These are phyloP conservation scores for Montipora capricornis DNA, from an alignment of 64 coral and sea anemone species.

Conservation along the genomic window DNA sequence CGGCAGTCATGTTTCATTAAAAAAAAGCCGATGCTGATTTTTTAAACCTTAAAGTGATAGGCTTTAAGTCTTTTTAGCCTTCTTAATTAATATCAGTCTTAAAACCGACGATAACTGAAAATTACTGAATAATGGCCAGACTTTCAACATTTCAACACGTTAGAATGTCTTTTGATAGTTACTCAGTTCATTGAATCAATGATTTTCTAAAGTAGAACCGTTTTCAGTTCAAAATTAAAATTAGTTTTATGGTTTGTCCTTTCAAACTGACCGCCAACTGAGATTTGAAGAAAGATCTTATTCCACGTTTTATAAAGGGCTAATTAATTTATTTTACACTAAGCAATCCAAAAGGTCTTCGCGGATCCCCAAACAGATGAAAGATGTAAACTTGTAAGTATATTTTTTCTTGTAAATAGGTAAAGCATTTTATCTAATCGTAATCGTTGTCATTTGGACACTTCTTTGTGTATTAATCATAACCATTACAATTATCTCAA, in stretches of 20 bases:
- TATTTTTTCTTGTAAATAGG: no score
- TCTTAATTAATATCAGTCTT: no score
- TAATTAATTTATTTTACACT: not conserved
- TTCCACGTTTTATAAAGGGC: conserved; percentile 2
- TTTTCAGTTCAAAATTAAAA: not conserved
- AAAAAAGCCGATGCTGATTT: no score
- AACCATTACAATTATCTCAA: no score
- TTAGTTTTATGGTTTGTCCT: not conserved
- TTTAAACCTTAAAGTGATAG: no score
- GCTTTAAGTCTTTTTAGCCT: no score
- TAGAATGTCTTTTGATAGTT: not conserved
- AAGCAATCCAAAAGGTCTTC: not conserved
- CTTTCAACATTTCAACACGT: not conserved
- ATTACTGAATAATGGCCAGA: not conserved
- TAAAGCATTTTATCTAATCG: no score
- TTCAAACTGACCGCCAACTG: not conserved
- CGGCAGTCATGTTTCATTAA: no score
- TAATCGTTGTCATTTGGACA: no score
- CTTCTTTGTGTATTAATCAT: no score
- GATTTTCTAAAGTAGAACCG: conserved; percentile 12
- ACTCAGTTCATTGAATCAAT: conserved; percentile 31
- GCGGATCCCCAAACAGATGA: no score
- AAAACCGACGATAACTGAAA: not conserved
- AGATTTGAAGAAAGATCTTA: not conserved
- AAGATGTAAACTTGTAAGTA: no score